Conservation (phyloP, 2,888 invertebrate genomes). For the Pharmacophagus antenor region DNA sequence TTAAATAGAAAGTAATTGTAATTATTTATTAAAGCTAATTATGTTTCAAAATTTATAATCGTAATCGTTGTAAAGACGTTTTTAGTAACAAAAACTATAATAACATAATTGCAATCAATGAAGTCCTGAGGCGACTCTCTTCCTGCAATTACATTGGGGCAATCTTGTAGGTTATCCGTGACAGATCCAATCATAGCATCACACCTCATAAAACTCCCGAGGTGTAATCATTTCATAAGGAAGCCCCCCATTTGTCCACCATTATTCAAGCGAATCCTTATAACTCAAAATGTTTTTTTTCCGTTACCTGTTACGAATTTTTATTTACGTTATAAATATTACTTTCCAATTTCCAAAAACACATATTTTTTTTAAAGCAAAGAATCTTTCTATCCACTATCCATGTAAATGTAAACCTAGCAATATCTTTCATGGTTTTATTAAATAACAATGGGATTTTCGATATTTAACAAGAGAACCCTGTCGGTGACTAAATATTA, state of each 20-base stretch:
- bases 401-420: no score
- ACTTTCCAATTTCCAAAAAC: no score
- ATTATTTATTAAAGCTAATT: background rate
- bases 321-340: no score
- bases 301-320: no score
- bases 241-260: conserved; percentile 14
- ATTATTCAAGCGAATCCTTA: background rate
- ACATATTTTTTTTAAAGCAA: no score
- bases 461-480: no score
- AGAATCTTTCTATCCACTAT: no score
- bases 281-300: conserved; percentile 4
- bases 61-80: no score
- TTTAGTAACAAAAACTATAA: no score
- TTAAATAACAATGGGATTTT: no score
- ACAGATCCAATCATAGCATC: conserved; percentile 37
- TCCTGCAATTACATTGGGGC: conserved; percentile 28
- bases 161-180: conserved; percentile 33
- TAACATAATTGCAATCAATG: background rate
- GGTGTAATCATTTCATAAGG: conserved; percentile 13
- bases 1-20: background rate
- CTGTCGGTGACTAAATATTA: no score
- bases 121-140: conserved; percentile 29
- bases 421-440: no score
- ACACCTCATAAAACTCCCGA: conserved; percentile 31
- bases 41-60: background rate